Evolutionary conservation across 2,888 invertebrate genomes (phyloP).

Genomic region (Drosophila prolongata): DNA sequence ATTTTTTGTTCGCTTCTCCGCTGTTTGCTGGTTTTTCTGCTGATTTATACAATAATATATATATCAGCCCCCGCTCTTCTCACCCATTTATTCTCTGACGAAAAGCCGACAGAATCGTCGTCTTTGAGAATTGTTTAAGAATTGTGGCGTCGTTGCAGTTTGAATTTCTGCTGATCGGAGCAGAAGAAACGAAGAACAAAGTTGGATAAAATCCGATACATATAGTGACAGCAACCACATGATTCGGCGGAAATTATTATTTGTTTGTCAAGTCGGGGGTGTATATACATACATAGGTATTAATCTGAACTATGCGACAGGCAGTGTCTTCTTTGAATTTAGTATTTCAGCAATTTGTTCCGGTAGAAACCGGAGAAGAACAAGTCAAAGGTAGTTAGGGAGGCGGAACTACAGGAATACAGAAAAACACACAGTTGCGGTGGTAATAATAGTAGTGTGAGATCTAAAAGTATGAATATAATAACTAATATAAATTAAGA

Average conservation of each 20-base stretch:
- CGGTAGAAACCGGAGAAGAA: constrained; percentile 55
- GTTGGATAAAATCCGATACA: constrained; percentile 26
- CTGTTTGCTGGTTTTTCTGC: constrained; percentile 54
- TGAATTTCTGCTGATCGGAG: constrained; percentile 68
- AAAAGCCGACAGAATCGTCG: constrained; percentile 38
- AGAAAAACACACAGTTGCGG: constrained; percentile 1
- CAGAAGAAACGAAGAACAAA: constrained; percentile 20
- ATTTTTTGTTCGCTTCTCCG: constrained; percentile 55
- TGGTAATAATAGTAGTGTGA: not conserved
- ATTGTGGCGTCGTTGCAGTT: constrained; percentile 73
- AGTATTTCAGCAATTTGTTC: constrained; percentile 66
- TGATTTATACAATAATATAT: constrained; percentile 71
- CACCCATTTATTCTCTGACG: constrained; percentile 17
- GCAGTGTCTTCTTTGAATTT: constrained; percentile 57
- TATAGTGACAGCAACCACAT: constrained; percentile 40
- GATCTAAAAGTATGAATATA: not conserved
- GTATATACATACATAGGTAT: constrained; percentile 12
- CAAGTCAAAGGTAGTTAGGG: constrained; percentile 9
- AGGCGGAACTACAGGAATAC: constrained; percentile 22
- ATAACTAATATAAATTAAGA: not conserved
- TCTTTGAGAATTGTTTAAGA: constrained; percentile 67
- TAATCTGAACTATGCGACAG: constrained; percentile 34
- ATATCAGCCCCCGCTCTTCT: constrained; percentile 2
- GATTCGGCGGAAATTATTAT: constrained; percentile 62
- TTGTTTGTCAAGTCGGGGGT: constrained; percentile 30